Conservation (phyloP, 2,888 invertebrate genomes). For the Tridacna crocea region DNA sequence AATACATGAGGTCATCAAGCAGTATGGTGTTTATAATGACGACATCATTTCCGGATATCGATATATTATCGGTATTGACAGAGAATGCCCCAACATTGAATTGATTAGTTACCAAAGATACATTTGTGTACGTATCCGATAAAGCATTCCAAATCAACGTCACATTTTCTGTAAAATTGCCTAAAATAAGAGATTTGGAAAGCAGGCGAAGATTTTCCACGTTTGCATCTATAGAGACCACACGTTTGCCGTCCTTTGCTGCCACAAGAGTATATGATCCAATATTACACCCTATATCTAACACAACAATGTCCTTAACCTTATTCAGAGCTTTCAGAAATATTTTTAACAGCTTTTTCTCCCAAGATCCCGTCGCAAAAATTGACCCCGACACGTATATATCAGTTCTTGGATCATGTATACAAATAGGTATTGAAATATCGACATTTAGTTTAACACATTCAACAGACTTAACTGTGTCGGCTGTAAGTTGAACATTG, state of each 20-base stretch:
- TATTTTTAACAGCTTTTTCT: slow-evolving; percentile 61
- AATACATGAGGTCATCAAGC: slow-evolving; percentile 66
- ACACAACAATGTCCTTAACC: slow-evolving; percentile 53
- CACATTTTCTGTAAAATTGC: slow-evolving; percentile 51
- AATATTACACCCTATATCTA: slow-evolving; percentile 71
- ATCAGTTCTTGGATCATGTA: slow-evolving; percentile 62
- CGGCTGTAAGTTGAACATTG: too few relatives aligned
- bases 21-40: slow-evolving; percentile 62
- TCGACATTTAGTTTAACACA: too few relatives aligned
- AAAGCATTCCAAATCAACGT: slow-evolving; percentile 70
- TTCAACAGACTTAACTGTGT: too few relatives aligned
- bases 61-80: slow-evolving; percentile 35
- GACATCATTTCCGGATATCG: neutral
- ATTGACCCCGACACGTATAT: slow-evolving; percentile 60
- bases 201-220: slow-evolving; percentile 56
- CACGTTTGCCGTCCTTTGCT: slow-evolving; percentile 62
- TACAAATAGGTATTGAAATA: slow-evolving; percentile 36
- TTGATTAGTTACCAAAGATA: slow-evolving; percentile 54
- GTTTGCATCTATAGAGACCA: slow-evolving; percentile 65
- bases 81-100: slow-evolving; percentile 69
- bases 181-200: slow-evolving; percentile 60
- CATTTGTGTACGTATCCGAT: slow-evolving; percentile 61
- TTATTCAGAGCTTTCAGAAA: slow-evolving; percentile 48
- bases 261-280: slow-evolving; percentile 66
- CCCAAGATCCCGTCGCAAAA: slow-evolving; percentile 64